A percentile compares a stretch with the other conserved stretches of the same genome.
Conservation (phyloP, 2,113 vertebrate genomes). For the Mastomys natalensis region DNA sequence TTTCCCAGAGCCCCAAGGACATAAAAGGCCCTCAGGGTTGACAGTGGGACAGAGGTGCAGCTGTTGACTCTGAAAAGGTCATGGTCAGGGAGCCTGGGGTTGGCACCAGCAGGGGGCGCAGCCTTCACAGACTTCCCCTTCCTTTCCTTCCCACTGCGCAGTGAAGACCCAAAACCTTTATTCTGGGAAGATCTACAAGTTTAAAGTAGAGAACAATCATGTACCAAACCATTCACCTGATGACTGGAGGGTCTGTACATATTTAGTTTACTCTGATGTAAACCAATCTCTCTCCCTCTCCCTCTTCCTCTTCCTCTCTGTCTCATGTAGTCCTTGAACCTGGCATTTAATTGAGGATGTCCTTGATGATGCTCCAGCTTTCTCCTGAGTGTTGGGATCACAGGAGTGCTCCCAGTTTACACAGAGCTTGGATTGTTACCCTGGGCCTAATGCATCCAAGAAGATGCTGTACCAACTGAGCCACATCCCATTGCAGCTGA, state of each 20-base stretch:
- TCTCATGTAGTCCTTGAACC: background rate
- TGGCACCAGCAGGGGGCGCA: background rate
- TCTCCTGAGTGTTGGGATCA: too few species aligned
- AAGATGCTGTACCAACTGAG: background rate
- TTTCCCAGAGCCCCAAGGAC: background rate
- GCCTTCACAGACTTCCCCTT: background rate
- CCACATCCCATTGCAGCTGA: background rate
- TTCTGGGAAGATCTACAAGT: background rate
- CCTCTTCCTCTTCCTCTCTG: background rate
- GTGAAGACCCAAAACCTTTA: background rate
- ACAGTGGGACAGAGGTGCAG: constrained; percentile 59
- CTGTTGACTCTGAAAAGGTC: background rate
- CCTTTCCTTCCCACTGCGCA: rapidly evolving
- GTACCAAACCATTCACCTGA: background rate
- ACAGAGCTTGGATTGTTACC: too few species aligned
- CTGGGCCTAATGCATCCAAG: too few species aligned
- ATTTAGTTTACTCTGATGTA: background rate
- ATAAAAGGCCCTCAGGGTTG: background rate
- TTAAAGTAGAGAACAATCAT: background rate
- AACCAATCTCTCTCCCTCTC: background rate
- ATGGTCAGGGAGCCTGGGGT: background rate
- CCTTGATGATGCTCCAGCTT: background rate
- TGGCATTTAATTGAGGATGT: background rate
- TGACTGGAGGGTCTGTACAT: background rate
- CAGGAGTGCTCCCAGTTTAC: background rate